Evolutionary conservation across 2,797 vertebrate species (phyloP), one percentile per base, ranked within the genome.

Genomic region (Novumbra hubbsi): DNA sequence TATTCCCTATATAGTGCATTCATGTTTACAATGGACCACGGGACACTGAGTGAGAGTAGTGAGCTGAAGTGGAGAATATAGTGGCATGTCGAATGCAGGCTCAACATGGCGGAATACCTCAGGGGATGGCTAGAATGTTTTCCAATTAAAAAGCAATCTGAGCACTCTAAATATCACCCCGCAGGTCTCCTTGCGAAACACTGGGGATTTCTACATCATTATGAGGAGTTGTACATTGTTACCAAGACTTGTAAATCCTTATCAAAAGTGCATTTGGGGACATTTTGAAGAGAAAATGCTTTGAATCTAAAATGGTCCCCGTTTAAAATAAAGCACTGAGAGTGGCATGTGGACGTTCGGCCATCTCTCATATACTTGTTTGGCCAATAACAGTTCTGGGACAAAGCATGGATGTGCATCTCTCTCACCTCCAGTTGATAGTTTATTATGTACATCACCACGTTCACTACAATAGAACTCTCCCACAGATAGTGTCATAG

Each of bases 131-230:
- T 79, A 78, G 73, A 84, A 80, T 70, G 81, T 82, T 84, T 78
- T 80, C 80, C 85, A 83, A 92, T 92, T 91, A 90, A 88, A 93
- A 90, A 80, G 80, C 88, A 89, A 88, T 90, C 87, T 83, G 81
- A 84, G 80, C 76, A 84, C 85, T 83, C 68, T 80, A 86, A 88
- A 88, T 88, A 87, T 88, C 85, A 87, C 76, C 74, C 80, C 49
- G 52, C n/a, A 12, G 2, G 64, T 80, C 73, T 82, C 30, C 8
- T 41, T 70, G 72, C 76, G 75, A 81, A 80, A 55, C 52, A 55
- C 52, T 75, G 12, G 34, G n/a, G 78, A 49, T 48, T 81, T 80
- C 71, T 68, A 80, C 79, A 81, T 80, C 78, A 83, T 81, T 73
- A 83, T 80, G 71, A 64, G 70, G 49, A 19, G 19, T 3, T 55